Conservation (phyloP, 2,797 vertebrate genomes). For the Centropyge bicolor region DNA sequence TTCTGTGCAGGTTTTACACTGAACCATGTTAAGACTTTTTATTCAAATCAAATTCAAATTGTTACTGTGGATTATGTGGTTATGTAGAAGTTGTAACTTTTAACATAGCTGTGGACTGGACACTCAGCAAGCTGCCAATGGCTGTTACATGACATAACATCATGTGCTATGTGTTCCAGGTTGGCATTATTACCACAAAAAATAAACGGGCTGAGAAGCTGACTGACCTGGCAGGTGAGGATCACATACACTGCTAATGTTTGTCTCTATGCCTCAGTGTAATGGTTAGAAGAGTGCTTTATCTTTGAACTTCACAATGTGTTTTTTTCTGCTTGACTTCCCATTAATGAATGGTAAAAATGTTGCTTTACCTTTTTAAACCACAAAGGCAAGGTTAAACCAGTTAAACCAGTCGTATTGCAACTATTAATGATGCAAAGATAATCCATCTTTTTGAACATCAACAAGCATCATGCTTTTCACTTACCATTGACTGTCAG, state of each 20-base stretch:
- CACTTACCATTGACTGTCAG: neutral
- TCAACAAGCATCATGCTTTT: neutral
- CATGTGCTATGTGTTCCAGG: conserved; percentile 78
- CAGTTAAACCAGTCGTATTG: neutral
- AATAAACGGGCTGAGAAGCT: conserved; percentile 97
- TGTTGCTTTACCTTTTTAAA: neutral
- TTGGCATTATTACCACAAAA: conserved; percentile 95
- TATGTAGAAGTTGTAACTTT: neutral
- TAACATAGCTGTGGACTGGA: neutral
- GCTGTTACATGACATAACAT: neutral
- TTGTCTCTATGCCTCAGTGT: neutral
- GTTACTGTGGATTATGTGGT: neutral
- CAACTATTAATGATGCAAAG: neutral
- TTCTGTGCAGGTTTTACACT: neutral
- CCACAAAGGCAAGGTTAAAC: neutral
- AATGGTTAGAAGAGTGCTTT: neutral
- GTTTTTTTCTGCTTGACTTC: no score
- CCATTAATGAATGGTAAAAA: neutral
- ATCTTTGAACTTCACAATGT: neutral
- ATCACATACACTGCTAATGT: neutral
- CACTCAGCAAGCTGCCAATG: neutral
- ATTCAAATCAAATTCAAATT: neutral
- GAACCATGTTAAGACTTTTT: neutral
- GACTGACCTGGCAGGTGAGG: conserved; percentile 94
- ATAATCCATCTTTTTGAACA: no score